These are phyloP conservation scores for Smittia aterrima DNA, from an alignment of 2,888 invertebrate genomes.

Conservation along the genomic window DNA sequence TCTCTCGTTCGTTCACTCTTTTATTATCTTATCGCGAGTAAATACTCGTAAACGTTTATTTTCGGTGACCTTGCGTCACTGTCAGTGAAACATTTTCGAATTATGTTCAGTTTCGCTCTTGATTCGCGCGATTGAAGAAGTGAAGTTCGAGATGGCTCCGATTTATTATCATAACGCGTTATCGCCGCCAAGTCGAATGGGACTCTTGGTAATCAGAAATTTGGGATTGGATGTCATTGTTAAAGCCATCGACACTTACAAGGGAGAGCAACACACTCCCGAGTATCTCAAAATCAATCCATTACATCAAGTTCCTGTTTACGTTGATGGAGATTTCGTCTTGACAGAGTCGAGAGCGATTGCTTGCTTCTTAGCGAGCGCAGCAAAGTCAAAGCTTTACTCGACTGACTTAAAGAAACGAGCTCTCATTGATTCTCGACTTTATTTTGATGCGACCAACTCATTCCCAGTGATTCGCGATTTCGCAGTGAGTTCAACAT, in stretches of 20 bases:
- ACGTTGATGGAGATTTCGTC: constrained; percentile 24
- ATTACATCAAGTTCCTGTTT: constrained; percentile 29
- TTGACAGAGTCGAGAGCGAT: constrained; percentile 33
- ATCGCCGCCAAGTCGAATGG: constrained; percentile 64
- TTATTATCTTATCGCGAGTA: too few relatives aligned
- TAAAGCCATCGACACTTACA: constrained; percentile 39
- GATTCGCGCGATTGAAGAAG: not conserved
- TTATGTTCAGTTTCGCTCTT: not conserved
- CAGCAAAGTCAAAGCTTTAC: not conserved
- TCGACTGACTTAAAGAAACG: constrained; percentile 19
- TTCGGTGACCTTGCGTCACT: not conserved
- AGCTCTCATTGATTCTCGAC: constrained; percentile 26
- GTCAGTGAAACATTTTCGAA: too few relatives aligned
- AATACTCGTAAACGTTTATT: not conserved
- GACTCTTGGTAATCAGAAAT: constrained; percentile 60
- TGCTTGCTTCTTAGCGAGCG: not conserved
- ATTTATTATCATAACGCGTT: constrained; percentile 62
- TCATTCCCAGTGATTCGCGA: constrained; percentile 22
- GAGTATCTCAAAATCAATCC: constrained; percentile 28
- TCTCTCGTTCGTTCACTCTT: too few relatives aligned
- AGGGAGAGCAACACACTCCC: constrained; percentile 29
- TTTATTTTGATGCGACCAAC: constrained; percentile 37
- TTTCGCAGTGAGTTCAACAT: constrained; percentile 27
- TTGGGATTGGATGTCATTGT: constrained; percentile 58
- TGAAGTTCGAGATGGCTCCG: constrained; percentile 45